phyloP scores from a whole-genome alignment of 2,888 invertebrate species.

The Tachina fera region DNA sequence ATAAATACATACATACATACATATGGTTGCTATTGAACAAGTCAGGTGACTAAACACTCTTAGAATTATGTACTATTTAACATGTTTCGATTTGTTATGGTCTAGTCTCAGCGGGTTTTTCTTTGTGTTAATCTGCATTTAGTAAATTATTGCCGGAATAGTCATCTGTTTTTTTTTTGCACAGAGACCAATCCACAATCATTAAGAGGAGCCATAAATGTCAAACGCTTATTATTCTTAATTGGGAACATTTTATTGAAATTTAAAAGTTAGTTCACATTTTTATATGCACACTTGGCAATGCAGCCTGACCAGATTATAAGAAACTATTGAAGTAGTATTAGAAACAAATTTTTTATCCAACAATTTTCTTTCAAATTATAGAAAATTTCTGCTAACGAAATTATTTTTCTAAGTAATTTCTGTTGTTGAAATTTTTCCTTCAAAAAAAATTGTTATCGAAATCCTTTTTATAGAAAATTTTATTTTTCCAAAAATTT shows the following conservation, averaged over 20 bases:
- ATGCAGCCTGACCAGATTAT: not conserved
- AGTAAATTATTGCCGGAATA: too few species aligned
- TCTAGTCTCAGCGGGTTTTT: not conserved
- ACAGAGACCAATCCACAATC: not conserved
- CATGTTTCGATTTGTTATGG: not conserved
- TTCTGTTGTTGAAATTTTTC: too few species aligned
- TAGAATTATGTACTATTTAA: slow-evolving; percentile 22
- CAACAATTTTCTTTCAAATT: too few species aligned
- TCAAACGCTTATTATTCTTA: not conserved
- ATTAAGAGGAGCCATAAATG: slow-evolving; percentile 14
- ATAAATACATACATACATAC: not conserved
- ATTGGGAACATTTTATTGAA: not conserved
- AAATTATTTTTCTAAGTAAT: too few species aligned
- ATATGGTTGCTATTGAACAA: not conserved
- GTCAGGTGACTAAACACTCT: slow-evolving; percentile 21
- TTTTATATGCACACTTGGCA: not conserved
- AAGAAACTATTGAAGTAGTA: not conserved
- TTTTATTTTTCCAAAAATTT: not conserved
- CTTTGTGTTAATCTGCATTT: slow-evolving; percentile 1
- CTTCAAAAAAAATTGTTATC: not conserved
- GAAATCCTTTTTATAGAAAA: not conserved
- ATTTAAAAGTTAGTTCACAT: not conserved
- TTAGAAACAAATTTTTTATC: not conserved
- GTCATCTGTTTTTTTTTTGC: not conserved
- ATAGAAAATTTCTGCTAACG: too few species aligned